Conservation (phyloP, 2,113 vertebrate genomes). For the Phyllostomus hastatus region DNA sequence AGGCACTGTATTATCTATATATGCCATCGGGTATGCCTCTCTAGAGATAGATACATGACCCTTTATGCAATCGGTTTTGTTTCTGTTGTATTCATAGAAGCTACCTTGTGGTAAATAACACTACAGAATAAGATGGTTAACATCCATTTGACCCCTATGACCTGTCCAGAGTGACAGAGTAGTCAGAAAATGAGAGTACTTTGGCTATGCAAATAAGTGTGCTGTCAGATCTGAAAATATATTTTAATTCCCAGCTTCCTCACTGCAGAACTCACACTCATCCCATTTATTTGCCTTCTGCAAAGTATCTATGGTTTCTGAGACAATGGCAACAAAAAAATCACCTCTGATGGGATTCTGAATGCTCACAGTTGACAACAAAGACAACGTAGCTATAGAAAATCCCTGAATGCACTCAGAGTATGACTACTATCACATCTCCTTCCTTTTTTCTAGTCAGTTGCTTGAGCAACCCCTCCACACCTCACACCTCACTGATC, state of each 20-base stretch:
- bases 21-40: neutral
- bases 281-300: neutral
- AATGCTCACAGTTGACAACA: neutral
- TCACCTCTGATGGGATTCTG: neutral
- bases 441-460: neutral
- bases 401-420: neutral
- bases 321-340: neutral
- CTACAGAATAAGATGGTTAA: neutral
- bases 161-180: neutral
- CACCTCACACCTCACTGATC: neutral
- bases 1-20: neutral
- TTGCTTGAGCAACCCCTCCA: neutral
- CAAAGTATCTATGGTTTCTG: neutral
- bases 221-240: neutral
- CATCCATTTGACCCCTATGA: neutral
- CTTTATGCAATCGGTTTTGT: neutral
- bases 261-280: neutral
- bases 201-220: neutral
- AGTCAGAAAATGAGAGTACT: neutral
- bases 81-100: constrained; percentile 18
- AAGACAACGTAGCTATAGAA: neutral
- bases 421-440: neutral
- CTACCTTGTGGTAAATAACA: neutral
- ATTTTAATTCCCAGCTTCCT: neutral
- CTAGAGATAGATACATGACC: neutral